Evolutionary conservation across 2,797 vertebrate species (phyloP), one percentile per base, ranked within the genome.

Genomic region (Gambusia yucatana): DNA sequence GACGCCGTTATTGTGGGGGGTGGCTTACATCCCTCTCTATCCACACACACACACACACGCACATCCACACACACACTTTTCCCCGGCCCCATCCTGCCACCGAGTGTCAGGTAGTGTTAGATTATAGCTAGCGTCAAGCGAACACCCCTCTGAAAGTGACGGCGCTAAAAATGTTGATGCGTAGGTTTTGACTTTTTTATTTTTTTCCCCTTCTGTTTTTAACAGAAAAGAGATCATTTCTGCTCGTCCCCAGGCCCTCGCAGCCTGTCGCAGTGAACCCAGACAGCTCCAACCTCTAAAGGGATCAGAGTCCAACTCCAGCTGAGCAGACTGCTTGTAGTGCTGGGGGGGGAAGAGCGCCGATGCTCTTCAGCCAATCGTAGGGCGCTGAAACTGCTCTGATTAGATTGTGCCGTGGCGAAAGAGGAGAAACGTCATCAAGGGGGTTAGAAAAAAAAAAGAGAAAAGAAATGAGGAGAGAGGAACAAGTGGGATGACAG

Each of bases 241-340:
- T 75, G 77, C 61, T 46, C 81, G 76, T 83, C 73, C 75, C 75
- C 57, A 0, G 59, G 83, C 83, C 67, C 79, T 84, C 41, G n/a
- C 44, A 46, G 44, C 41, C 41, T 70, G 67, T n/a, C 25, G 77
- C 73, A 74, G 89, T 71, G 43, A 52, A 44, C 48, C 69, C 20
- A 10, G 1, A 55, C 75, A 20, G 70, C 80, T 78, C 11, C 61
- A 79, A 82, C 80, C 75, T 89, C 86, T 13, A 77, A 85, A 80
- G 41, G 63, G 82, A 92, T 92, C 88, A 91, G 89, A 91, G 88
- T 81, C 75, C 73, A 71, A 84, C 86, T 84, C 88, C 83, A 86
- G 84, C 86, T 22, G 88, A 87, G 87, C 76, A 46, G 83, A 91
- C 88, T 82, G 84, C 88, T 78, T 78, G 67, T 72, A 77, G 75